Conservation (phyloP, 64 coral and sea anemone species). For the Hydrozoanthus tunicans region DNA sequence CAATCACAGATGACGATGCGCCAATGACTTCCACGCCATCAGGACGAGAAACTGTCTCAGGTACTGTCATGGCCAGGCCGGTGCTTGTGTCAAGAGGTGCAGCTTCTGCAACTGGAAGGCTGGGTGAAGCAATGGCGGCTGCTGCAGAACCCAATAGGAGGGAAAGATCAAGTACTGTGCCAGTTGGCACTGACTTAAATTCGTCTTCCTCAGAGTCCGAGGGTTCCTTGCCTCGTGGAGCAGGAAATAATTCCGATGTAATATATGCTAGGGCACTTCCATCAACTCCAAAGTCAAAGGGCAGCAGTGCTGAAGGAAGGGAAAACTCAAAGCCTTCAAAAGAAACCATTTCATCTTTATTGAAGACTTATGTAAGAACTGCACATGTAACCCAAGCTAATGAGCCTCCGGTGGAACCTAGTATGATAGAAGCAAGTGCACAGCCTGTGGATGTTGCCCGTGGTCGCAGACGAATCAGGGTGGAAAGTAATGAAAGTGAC, state of each 20-base stretch:
- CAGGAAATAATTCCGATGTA: slow-evolving; percentile 11
- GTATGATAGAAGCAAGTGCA: slow-evolving; percentile 26
- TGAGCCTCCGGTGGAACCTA: neutral
- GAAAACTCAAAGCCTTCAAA: slow-evolving; percentile 2
- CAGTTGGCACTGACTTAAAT: slow-evolving; percentile 3
- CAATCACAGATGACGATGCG: neutral
- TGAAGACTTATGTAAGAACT: slow-evolving; percentile 48
- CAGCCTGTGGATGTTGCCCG: neutral
- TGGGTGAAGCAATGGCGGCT: neutral
- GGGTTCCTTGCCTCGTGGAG: neutral
- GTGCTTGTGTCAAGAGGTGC: slow-evolving; percentile 5
- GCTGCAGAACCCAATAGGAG: neutral
- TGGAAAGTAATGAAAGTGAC: slow-evolving; percentile 11
- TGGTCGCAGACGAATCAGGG: slow-evolving; percentile 27
- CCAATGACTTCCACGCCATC: neutral
- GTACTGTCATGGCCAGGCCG: slow-evolving; percentile 54
- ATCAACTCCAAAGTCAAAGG: slow-evolving; percentile 12
- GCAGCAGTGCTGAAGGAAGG: neutral
- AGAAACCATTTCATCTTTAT: slow-evolving; percentile 46
- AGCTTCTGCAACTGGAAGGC: slow-evolving; percentile 1
- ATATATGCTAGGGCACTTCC: slow-evolving; percentile 45
- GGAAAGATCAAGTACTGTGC: slow-evolving; percentile 15
- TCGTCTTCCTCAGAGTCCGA: neutral
- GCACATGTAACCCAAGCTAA: slow-evolving; percentile 17
- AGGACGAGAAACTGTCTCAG: neutral